Base-by-base conservation (phyloP, 2,888 invertebrate genomes). In the Cryptocephalus primarius region DNA sequence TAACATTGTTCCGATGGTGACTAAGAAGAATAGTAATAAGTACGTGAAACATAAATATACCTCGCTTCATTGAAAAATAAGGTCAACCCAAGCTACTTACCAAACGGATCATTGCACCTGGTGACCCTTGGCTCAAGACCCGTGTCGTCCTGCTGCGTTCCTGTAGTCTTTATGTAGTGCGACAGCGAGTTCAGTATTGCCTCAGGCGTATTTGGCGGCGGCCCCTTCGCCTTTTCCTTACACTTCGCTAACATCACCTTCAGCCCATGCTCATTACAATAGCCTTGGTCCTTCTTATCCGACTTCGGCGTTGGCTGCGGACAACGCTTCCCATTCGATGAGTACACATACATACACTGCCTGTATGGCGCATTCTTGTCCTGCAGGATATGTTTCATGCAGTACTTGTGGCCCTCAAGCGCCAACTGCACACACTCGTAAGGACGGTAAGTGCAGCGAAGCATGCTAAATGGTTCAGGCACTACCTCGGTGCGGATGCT, bases 291-390 rank as follows among this genome's bases (percentile, higher is more conserved):
- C 61, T 82, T 82, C 61, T 80, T 82, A 47, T 87, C 86, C 39
- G 75, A 70, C 63, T 80, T 82, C 0, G 84, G 83, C 2, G 89
- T 86, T 0, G 91, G 84, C 60, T 83, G 77, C n/a, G 76, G 71
- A 64, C 93, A 93, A 50, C 85, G 75, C 54, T 84, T 82, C 0
- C 83, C 83, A 51, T 80, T 85, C 44, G 76, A 77, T 32, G 78
- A 58, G 66, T 78, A 78, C 53, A 83, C 74, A 65, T 79, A 85
- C 0, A 78, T 74, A 64, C 95, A 96, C 55, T 85, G 88, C 51
- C 80, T 82, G 66, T 81, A 96, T 0, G 92, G 91, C 1, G 93
- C 89, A 9, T 72, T 76, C 8, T 84, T 78, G 66, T 95, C 94
- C 56, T 83, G 80, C 43, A 93, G 71, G 52, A 94, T 88, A 60